Evolutionary conservation across 2,797 vertebrate species (phyloP).

Genomic region (Tadarida brasiliensis): DNA sequence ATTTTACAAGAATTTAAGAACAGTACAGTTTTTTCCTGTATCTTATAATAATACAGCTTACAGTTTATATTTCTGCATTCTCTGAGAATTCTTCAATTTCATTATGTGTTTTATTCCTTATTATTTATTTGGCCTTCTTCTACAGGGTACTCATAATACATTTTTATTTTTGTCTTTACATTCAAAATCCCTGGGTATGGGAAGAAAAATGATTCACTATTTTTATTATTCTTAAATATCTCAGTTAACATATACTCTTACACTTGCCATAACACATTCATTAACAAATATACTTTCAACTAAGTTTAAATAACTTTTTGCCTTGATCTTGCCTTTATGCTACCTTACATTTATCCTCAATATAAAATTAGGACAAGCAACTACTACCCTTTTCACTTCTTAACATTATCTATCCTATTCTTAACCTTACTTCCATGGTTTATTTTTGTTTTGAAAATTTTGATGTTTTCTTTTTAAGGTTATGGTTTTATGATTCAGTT

Average conservation of each 20-base stretch:
- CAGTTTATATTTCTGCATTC: not conserved
- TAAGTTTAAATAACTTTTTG: not conserved
- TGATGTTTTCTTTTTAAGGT: not conserved
- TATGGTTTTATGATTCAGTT: not conserved
- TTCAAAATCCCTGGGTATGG: not conserved
- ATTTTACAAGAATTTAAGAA: not conserved
- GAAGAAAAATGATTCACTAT: not conserved
- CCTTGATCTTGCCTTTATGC: not conserved
- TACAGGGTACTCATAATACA: not conserved
- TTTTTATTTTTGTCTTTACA: not conserved
- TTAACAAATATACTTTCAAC: not conserved
- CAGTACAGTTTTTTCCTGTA: not conserved
- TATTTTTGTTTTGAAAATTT: conserved; percentile 8
- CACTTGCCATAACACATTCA: not conserved
- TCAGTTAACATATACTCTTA: not conserved
- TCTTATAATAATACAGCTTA: not conserved
- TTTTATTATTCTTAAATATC: not conserved
- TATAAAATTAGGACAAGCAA: not conserved
- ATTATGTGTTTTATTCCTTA: not conserved
- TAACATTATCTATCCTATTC: not conserved
- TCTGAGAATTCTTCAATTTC: conserved; percentile 1
- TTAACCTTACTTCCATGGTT: not conserved
- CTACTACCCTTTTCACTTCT: not conserved
- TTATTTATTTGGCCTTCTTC: not conserved
- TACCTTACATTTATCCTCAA: not conserved